Evolutionary conservation across 37 sponge, comb jelly and placozoan genomes (phyloP).

Genomic region (Aphrocallistes beatrix): DNA sequence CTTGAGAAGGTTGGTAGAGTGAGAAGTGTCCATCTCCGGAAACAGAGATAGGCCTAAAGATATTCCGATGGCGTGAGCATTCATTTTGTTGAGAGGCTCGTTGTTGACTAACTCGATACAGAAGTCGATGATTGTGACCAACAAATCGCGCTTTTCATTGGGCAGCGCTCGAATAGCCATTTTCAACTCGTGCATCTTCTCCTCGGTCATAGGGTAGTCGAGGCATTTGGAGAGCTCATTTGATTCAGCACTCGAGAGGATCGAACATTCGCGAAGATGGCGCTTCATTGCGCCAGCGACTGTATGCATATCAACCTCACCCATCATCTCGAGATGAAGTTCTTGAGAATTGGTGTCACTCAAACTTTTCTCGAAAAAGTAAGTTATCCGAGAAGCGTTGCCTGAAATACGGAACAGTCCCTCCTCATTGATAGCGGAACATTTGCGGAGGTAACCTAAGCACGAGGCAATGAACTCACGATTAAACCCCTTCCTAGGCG

Average conservation of each 20-base stretch:
- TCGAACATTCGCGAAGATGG: neutral
- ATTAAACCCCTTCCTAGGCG: neutral
- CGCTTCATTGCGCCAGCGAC: neutral
- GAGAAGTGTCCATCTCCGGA: neutral
- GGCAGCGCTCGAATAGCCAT: neutral
- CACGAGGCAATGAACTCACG: neutral
- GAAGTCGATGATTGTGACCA: neutral
- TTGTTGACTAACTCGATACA: neutral
- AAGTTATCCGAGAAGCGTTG: neutral
- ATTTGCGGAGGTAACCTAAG: neutral
- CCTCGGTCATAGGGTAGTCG: neutral
- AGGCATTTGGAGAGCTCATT: neutral
- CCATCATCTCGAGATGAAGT: neutral
- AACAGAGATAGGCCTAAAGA: neutral
- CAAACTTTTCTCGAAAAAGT: neutral
- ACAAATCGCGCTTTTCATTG: neutral
- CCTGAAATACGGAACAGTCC: neutral
- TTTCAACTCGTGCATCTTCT: neutral
- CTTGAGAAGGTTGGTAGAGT: neutral
- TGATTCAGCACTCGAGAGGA: neutral
- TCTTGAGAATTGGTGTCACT: neutral
- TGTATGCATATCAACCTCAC: neutral
- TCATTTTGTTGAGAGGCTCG: conserved; percentile 12
- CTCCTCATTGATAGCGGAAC: neutral
- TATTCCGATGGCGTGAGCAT: conserved; percentile 8